Evolutionary conservation across 2,797 vertebrate genomes (phyloP), one percentile per base, ranked within the genome.

Genomic region (Acanthurus lineatus): DNA sequence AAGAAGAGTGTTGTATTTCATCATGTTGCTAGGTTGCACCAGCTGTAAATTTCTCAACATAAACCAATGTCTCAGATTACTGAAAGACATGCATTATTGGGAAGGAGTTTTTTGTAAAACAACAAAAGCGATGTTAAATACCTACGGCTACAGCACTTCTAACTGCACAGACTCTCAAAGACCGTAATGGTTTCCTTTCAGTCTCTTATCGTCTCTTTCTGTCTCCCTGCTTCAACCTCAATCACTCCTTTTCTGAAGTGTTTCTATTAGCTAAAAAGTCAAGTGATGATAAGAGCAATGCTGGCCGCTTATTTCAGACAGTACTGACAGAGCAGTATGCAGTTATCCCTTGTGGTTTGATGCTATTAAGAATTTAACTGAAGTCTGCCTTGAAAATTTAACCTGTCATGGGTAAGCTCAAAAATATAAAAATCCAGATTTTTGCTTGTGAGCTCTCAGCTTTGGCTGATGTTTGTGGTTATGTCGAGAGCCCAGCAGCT

Each of bases 11-110:
- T 76, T 84, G 77, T 66, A 52, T 52, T 45, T 73, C 38, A 66
- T 81, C 66, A 76, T 60, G 76, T 82, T 87, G 83, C 79, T 73
- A 76, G 61, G 77, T 78, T 80, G 77, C 79, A 86, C 40, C 44
- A 76, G 82, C 60, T 77, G 45, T 66, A 71, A 62, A 77, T 84
- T 79, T 85, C 47, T 42, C 47, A 59, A 57, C 45, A 54, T 72
- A 65, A 45, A 81, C 11, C 14, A 60, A 73, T 60, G 67, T 70
- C 49, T 84, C 63, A 66, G 51, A 79, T 73, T 75, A 78, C 65
- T 73, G 42, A 80, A 69, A 81, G 48, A 74, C 44, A 22, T 65
- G 42, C 51, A 60, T 15, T 57, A 48, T 49, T 20, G 47, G 70
- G 35, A 64, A 79, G 25, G 56, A 72, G 58, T 9, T 9, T 61